These are phyloP conservation scores for Harpia harpyja DNA, from an alignment of 2,797 vertebrate genomes.

Conservation along the genomic window DNA sequence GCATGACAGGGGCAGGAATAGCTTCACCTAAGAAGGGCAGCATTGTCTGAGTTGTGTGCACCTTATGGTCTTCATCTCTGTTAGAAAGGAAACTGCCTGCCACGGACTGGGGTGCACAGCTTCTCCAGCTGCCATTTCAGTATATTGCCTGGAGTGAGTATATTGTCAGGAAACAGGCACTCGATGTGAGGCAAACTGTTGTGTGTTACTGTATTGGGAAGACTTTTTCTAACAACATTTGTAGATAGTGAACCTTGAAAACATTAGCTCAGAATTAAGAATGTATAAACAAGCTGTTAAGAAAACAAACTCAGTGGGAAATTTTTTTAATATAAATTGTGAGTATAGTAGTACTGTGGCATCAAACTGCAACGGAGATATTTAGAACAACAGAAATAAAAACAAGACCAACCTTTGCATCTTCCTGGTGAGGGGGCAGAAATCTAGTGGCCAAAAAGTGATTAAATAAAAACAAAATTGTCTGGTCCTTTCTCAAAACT, in stretches of 20 bases:
- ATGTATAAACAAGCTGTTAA: not conserved
- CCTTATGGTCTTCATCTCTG: not conserved
- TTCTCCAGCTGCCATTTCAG: not conserved
- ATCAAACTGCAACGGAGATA: not conserved
- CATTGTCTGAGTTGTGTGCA: accelerated
- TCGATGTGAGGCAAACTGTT: not conserved
- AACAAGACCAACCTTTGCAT: not conserved
- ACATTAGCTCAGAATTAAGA: not conserved
- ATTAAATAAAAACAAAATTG: not conserved
- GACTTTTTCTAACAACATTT: not conserved
- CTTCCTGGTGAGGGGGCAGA: not conserved
- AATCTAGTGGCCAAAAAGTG: not conserved
- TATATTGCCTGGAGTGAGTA: not conserved
- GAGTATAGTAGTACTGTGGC: not conserved
- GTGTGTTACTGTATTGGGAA: not conserved
- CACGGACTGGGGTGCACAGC: accelerated
- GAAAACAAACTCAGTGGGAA: not conserved
- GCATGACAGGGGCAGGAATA: not conserved
- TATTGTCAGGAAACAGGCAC: not conserved
- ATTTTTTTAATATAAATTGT: not conserved
- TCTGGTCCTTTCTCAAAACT: not conserved
- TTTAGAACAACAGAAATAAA: not conserved
- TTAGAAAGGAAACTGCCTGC: not conserved
- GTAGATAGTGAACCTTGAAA: not conserved
- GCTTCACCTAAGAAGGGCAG: not conserved